phyloP scores from a whole-genome alignment of 2,797 vertebrate species.

The Falco columbarius region DNA sequence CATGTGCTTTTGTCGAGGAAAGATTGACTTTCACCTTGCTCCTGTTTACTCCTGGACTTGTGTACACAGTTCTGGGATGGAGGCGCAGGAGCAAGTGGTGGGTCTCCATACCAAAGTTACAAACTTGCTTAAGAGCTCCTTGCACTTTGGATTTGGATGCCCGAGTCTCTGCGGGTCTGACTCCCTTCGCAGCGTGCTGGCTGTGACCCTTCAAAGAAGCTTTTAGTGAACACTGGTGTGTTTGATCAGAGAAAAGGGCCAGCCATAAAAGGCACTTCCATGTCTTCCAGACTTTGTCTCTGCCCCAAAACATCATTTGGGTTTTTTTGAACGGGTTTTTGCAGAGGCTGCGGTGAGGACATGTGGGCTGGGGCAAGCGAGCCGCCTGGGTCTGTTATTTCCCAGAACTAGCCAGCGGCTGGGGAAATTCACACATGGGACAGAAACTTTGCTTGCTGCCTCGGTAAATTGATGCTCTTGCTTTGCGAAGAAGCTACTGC shows the following conservation, averaged over 20 bases:
- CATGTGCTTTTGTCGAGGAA: constrained; percentile 56
- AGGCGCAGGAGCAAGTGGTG: background rate
- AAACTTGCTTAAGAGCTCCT: background rate
- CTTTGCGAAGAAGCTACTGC: background rate
- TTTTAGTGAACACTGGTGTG: background rate
- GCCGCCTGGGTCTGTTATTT: background rate
- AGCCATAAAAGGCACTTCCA: background rate
- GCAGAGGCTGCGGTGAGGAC: background rate
- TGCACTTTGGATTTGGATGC: background rate
- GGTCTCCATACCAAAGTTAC: background rate
- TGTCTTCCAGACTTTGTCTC: background rate
- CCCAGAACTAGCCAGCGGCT: background rate
- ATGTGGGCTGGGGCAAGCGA: background rate
- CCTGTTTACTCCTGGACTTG: constrained; percentile 53
- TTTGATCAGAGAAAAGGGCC: background rate
- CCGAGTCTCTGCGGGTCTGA: background rate
- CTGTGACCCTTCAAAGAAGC: background rate
- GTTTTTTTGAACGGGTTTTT: background rate
- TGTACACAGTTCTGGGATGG: constrained; percentile 37
- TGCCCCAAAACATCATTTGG: background rate
- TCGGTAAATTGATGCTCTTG: background rate
- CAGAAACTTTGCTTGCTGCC: background rate
- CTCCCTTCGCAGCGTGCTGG: background rate
- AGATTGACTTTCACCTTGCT: constrained; percentile 69
- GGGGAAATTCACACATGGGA: background rate